These are phyloP conservation scores for Clivina fossor DNA, from an alignment of 2,888 invertebrate species.

Conservation along the genomic window DNA sequence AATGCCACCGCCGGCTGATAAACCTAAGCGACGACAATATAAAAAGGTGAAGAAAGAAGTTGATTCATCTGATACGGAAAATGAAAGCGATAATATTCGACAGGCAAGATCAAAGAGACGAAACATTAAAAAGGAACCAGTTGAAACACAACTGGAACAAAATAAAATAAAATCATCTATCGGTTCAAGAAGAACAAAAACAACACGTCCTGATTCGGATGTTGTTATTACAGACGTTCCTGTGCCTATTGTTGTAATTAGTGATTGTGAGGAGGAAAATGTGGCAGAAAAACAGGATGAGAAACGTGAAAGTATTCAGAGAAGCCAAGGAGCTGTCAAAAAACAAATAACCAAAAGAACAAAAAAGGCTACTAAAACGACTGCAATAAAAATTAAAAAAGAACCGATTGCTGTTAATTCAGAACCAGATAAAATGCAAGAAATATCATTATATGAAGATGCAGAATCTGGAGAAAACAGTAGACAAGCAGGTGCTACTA, in stretches of 20 bases:
- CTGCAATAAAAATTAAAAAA: slow-evolving; percentile 28
- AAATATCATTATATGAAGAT: slow-evolving; percentile 53
- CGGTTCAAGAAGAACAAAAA: not conserved
- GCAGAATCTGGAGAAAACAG: slow-evolving; percentile 44
- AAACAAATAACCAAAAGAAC: slow-evolving; percentile 26
- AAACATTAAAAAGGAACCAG: not conserved
- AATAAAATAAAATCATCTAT: too few species aligned
- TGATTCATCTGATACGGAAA: too few species aligned
- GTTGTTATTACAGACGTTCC: slow-evolving; percentile 42
- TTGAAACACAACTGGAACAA: not conserved
- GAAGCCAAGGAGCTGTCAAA: too few species aligned
- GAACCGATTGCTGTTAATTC: slow-evolving; percentile 5
- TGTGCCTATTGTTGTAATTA: slow-evolving; percentile 41
- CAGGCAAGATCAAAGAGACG: slow-evolving; percentile 18
- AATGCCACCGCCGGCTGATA: too few species aligned
- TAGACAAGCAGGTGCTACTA: slow-evolving; percentile 7
- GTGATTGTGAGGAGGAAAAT: slow-evolving; percentile 42
- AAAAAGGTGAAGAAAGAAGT: too few species aligned
- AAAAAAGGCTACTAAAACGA: slow-evolving; percentile 28
- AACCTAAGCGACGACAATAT: too few species aligned
- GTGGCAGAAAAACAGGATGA: slow-evolving; percentile 32
- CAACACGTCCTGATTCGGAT: slow-evolving; percentile 40
- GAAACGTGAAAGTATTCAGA: too few species aligned
- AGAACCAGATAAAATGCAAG: not conserved
- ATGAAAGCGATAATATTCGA: too few species aligned